A percentile compares a stretch with the other conserved stretches of the same genome.
phyloP scores from a whole-genome alignment of 1,140 invertebrate genomes.

The Nixonia krombeini region DNA sequence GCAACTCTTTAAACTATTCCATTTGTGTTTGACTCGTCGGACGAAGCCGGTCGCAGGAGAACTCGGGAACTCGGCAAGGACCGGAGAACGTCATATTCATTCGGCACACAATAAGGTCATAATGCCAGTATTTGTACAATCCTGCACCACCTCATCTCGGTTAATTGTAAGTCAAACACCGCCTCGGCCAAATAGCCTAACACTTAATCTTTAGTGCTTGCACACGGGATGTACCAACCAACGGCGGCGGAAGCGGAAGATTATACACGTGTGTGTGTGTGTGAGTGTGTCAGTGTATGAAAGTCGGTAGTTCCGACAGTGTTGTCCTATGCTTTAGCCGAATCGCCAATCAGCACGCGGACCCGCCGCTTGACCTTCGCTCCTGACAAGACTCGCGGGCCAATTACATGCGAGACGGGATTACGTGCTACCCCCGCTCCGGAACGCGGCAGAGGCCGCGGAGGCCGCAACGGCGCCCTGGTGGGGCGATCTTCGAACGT shows the following conservation, averaged over 20 bases:
- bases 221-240: constrained; percentile 20
- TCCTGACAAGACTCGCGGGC: too few species aligned
- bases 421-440: too few species aligned
- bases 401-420: too few species aligned
- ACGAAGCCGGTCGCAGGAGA: constrained; percentile 1
- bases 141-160: constrained; percentile 29
- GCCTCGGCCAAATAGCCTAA: constrained; percentile 20
- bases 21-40: constrained; percentile 3
- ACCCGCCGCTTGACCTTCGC: too few species aligned
- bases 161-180: constrained; percentile 39
- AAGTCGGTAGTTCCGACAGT: constrained; percentile 6
- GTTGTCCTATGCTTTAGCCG: constrained; percentile 2
- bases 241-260: constrained; percentile 10
- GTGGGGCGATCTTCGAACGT: too few species aligned
- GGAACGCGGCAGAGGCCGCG: too few species aligned
- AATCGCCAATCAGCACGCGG: too few species aligned
- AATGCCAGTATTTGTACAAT: constrained; percentile 31
- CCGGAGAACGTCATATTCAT: constrained; percentile 20
- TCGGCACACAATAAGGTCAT: constrained; percentile 23
- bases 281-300: too few species aligned
- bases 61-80: constrained; percentile 13
- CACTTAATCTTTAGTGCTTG: constrained; percentile 35
- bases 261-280: constrained; percentile 7
- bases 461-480: too few species aligned
- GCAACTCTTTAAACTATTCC: too few species aligned